These are phyloP conservation scores for Mus pahari DNA, from an alignment of 2,113 vertebrate genomes.

Conservation along the genomic window DNA sequence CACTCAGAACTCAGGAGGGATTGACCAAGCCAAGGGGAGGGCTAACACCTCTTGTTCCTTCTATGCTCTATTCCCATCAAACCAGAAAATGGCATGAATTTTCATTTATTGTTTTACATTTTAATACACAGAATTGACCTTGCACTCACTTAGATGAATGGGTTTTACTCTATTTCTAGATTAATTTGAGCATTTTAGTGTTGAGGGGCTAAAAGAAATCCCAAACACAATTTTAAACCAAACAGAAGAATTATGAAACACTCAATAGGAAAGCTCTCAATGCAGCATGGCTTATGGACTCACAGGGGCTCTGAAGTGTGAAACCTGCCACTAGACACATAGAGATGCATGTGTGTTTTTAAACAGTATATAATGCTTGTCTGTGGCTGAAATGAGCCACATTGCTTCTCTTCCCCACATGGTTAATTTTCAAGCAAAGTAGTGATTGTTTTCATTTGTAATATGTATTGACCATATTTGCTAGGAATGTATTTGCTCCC, in stretches of 20 bases:
- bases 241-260: not conserved
- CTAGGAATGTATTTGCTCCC: not conserved
- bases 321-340: not conserved
- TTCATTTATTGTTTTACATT: slow-evolving; percentile 51
- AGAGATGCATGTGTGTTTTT: not conserved
- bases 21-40: not conserved
- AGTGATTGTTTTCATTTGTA: not conserved
- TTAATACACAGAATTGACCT: slow-evolving; percentile 14
- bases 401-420: slow-evolving; percentile 15
- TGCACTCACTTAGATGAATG: slow-evolving; percentile 60
- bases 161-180: slow-evolving; percentile 32
- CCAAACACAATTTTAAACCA: slow-evolving; percentile 46
- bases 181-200: slow-evolving; percentile 42
- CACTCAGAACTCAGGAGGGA: not conserved
- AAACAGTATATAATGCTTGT: not conserved
- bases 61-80: not conserved
- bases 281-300: not conserved
- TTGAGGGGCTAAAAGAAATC: slow-evolving; percentile 46
- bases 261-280: not conserved
- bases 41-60: not conserved
- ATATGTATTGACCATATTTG: not conserved
- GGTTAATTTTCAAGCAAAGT: slow-evolving; percentile 7
- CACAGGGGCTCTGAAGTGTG: not conserved
- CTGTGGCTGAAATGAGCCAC: not conserved
- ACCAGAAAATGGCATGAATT: slow-evolving; percentile 2